phyloP scores from a whole-genome alignment of 2,797 vertebrate genomes.

The Tachyglossus aculeatus region DNA sequence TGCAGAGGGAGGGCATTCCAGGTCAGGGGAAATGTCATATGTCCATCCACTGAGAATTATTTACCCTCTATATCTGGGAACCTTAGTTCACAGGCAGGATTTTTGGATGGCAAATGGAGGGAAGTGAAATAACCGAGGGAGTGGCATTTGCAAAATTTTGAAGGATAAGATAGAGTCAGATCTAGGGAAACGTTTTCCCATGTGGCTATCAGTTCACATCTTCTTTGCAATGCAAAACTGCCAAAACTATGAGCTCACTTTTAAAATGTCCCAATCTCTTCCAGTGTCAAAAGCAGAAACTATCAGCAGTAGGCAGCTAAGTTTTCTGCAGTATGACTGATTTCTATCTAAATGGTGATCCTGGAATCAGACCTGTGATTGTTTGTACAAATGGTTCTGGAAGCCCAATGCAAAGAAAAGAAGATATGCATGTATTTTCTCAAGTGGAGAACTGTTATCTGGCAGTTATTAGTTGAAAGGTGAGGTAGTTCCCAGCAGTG shows the following conservation, averaged over 20 bases:
- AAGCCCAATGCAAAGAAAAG: no score
- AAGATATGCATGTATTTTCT: no score
- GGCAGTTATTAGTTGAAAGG: no score
- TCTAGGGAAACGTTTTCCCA: constrained; percentile 42
- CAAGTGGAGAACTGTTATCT: no score
- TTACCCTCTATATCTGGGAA: constrained; percentile 28
- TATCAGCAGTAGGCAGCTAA: constrained; percentile 40
- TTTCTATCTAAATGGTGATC: no score
- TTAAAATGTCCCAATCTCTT: constrained; percentile 41
- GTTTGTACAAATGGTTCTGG: no score
- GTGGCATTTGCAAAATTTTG: constrained; percentile 45
- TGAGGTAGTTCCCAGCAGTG: no score
- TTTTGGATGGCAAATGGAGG: constrained; percentile 46
- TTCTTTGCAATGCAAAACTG: constrained; percentile 38
- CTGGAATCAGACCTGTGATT: no score
- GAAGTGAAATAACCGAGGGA: constrained; percentile 26
- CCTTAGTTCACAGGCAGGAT: constrained; percentile 52
- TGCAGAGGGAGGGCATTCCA: no score
- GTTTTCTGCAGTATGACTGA: no score
- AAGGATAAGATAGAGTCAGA: constrained; percentile 53
- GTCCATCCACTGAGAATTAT: constrained; percentile 34
- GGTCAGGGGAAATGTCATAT: no score
- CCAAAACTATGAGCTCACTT: constrained; percentile 34
- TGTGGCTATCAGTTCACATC: constrained; percentile 50
- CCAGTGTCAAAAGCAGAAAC: constrained; percentile 46